Percentiles rank a stretch among this genome's conserved stretches.
Evolutionary conservation across 2,888 invertebrate species (phyloP).

Genomic region (Drosophila histrio): DNA sequence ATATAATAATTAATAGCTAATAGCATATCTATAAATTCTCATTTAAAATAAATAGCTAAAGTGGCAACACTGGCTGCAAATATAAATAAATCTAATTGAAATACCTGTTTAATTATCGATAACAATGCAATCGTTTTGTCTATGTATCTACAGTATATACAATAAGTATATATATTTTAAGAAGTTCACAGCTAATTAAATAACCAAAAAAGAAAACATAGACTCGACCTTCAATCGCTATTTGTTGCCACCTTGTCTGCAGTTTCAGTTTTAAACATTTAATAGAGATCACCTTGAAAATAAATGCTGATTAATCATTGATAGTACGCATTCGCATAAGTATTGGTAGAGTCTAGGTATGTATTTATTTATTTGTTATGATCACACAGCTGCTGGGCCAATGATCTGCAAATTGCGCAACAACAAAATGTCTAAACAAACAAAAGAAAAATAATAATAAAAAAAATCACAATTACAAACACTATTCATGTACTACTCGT

Average conservation of each 20-base stretch:
- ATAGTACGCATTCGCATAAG: constrained; percentile 1
- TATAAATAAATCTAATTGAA: neutral
- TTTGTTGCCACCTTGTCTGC: constrained; percentile 20
- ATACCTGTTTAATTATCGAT: too few species aligned
- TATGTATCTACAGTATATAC: neutral
- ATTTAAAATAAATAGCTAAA: too few species aligned
- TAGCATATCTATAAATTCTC: too few species aligned
- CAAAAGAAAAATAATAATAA: constrained; percentile 12
- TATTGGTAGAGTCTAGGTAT: neutral
- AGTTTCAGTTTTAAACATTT: constrained; percentile 27
- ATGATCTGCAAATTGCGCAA: constrained; percentile 71
- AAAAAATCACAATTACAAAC: constrained; percentile 39
- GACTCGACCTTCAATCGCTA: constrained; percentile 27
- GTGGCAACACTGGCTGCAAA: too few species aligned
- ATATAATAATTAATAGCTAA: too few species aligned
- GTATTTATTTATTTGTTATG: constrained; percentile 3
- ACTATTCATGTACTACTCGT: constrained; percentile 48
- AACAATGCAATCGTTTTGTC: too few species aligned
- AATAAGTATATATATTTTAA: neutral
- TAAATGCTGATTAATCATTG: constrained; percentile 49
- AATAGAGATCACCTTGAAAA: constrained; percentile 48
- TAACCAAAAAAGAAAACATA: constrained; percentile 6
- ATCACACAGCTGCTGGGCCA: constrained; percentile 57
- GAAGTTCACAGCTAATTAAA: neutral
- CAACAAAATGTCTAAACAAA: constrained; percentile 33